Evolutionary conservation across 2,113 vertebrate species (phyloP).

Genomic region (Catharus fuscescens): DNA sequence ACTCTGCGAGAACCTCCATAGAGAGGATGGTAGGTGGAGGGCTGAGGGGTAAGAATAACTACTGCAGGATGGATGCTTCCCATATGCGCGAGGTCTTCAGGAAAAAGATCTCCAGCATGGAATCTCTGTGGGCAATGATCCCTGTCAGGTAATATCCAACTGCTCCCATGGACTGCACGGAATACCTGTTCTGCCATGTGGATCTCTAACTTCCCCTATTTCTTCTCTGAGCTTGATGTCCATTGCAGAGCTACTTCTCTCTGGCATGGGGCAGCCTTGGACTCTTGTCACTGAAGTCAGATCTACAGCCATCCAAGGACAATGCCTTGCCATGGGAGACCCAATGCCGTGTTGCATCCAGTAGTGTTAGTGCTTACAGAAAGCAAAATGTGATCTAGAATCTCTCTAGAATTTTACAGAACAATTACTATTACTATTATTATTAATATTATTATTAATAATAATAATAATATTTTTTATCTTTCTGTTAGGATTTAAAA

Average conservation of each 20-base stretch:
- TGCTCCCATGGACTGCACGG: not conserved
- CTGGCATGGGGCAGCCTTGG: not conserved
- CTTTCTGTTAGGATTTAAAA: not conserved
- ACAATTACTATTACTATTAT: not conserved
- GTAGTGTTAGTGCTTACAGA: not conserved
- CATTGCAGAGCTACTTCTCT: not conserved
- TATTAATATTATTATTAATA: not conserved
- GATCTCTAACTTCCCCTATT: fast-evolving
- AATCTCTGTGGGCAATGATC: not conserved
- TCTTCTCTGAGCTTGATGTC: not conserved
- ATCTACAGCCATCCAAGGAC: not conserved
- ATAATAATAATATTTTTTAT: not conserved
- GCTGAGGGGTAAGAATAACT: not conserved
- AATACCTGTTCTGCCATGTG: fast-evolving
- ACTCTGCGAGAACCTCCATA: not conserved
- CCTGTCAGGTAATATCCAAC: not conserved
- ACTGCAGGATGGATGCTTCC: not conserved
- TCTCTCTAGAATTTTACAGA: not conserved
- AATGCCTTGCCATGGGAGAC: not conserved
- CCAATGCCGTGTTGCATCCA: not conserved
- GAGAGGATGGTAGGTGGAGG: too few relatives aligned
- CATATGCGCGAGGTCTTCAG: not conserved
- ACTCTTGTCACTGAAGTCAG: not conserved
- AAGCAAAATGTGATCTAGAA: not conserved
- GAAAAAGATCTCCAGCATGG: not conserved